phyloP scores from a whole-genome alignment of 2,113 vertebrate genomes.

The Ammospiza caudacuta region DNA sequence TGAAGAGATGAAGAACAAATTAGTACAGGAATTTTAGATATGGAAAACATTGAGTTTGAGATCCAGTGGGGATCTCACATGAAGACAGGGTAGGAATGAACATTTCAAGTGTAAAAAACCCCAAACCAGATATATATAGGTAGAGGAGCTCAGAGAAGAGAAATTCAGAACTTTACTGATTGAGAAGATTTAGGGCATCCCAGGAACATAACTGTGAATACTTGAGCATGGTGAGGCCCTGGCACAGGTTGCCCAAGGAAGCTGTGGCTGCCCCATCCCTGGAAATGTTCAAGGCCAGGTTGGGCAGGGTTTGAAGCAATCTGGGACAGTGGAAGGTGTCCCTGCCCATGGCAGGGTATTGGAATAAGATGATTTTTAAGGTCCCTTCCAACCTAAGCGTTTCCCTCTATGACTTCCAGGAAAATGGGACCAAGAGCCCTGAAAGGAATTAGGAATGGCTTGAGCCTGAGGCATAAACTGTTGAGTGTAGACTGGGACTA shows the following conservation, averaged over 20 bases:
- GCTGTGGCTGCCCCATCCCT: not conserved
- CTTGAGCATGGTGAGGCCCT: not conserved
- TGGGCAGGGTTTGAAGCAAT: fast-evolving
- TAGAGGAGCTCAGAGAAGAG: not conserved
- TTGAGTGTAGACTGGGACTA: not conserved
- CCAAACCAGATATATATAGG: no score
- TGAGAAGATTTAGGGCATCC: not conserved
- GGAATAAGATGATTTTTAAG: not conserved
- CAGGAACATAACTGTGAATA: not conserved
- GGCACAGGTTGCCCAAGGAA: not conserved
- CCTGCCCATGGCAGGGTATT: not conserved
- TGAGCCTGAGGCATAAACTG: not conserved
- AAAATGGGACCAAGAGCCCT: not conserved
- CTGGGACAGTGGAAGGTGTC: not conserved
- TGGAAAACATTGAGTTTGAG: not conserved
- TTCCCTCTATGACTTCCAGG: not conserved
- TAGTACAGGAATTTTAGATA: not conserved
- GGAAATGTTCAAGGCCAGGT: not conserved
- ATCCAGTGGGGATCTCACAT: not conserved
- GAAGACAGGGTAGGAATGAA: not conserved
- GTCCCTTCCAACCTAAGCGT: not conserved
- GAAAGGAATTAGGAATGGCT: not conserved
- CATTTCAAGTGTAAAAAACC: fast-evolving
- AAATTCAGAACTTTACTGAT: not conserved
- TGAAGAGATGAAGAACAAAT: not conserved